Evolutionary conservation across 53 echinoderm and acorn worm species (phyloP).

Genomic region (Echinarachnius parma): DNA sequence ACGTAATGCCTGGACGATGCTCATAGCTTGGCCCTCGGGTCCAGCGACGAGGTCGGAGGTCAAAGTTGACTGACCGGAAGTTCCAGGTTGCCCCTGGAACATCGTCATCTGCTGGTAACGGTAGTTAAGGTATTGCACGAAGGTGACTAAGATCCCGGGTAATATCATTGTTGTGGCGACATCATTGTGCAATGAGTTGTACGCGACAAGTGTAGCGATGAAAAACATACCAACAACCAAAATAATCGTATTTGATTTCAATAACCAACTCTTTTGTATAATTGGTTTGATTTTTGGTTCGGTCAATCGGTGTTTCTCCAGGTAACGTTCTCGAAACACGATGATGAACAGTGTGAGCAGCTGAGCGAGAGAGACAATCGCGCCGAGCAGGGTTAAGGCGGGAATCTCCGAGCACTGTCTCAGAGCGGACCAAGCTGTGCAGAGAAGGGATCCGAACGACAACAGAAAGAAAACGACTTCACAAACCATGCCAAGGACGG

Average conservation of each 20-base stretch:
- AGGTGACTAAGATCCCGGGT: no score
- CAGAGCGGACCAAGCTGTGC: background rate
- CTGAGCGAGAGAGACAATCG: background rate
- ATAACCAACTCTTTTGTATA: no score
- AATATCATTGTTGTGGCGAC: no score
- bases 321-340: conserved; percentile 10
- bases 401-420: background rate
- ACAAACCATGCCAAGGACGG: background rate
- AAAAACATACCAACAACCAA: no score
- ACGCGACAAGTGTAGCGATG: no score
- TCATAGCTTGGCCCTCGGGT: conserved; percentile 23
- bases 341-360: conserved; percentile 6
- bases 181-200: no score
- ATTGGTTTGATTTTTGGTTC: no score
- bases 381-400: background rate
- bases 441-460: background rate
- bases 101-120: conserved; percentile 18
- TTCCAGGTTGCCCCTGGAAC: background rate
- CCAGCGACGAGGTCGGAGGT: background rate
- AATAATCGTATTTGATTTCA: no score
- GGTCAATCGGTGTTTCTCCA: background rate
- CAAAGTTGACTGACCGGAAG: background rate
- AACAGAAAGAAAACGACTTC: background rate
- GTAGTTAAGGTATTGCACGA: conserved; percentile 19
- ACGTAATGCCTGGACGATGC: conserved; percentile 24